Percentiles rank a stretch among this genome's conserved stretches.
phyloP scores from a whole-genome alignment of 2,888 invertebrate species.

The Flexamia atlantica region DNA sequence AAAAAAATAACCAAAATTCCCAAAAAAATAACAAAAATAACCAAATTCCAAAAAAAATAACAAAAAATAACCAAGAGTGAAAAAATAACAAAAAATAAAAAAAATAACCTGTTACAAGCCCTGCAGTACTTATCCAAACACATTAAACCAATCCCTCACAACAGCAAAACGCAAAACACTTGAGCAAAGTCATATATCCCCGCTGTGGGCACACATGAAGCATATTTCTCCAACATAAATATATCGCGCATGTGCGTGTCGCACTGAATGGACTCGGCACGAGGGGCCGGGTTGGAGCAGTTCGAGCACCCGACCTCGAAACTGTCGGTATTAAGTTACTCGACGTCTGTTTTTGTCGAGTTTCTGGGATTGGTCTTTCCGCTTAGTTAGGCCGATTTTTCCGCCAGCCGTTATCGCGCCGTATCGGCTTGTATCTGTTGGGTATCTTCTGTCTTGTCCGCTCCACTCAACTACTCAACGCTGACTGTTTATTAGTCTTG shows the following conservation, averaged over 20 bases:
- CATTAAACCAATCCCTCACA: background rate
- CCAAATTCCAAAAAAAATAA: too few relatives aligned
- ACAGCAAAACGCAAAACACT: background rate
- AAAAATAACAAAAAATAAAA: too few relatives aligned
- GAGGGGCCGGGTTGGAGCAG: constrained; percentile 1
- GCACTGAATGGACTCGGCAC: background rate
- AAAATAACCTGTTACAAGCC: too few relatives aligned
- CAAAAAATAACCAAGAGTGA: too few relatives aligned
- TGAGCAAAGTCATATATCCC: background rate
- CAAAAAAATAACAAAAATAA: too few relatives aligned
- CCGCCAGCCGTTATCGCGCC: constrained; percentile 10
- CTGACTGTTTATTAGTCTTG: background rate
- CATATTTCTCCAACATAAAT: background rate
- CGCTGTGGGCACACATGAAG: background rate
- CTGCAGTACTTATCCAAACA: too few relatives aligned
- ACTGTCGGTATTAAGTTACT: constrained; percentile 44
- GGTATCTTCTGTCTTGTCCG: constrained; percentile 7
- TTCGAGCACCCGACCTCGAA: background rate
- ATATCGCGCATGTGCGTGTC: background rate
- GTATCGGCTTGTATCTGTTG: constrained; percentile 32
- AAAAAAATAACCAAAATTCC: too few relatives aligned
- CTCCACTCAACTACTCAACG: background rate
- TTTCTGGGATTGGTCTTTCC: constrained; percentile 58
- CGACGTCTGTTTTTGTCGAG: constrained; percentile 53
- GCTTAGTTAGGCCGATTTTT: constrained; percentile 48